A percentile compares a stretch with the other conserved stretches of the same genome.
These are phyloP conservation scores for Malacosoma neustria DNA, from an alignment of 2,888 invertebrate species.

Conservation along the genomic window DNA sequence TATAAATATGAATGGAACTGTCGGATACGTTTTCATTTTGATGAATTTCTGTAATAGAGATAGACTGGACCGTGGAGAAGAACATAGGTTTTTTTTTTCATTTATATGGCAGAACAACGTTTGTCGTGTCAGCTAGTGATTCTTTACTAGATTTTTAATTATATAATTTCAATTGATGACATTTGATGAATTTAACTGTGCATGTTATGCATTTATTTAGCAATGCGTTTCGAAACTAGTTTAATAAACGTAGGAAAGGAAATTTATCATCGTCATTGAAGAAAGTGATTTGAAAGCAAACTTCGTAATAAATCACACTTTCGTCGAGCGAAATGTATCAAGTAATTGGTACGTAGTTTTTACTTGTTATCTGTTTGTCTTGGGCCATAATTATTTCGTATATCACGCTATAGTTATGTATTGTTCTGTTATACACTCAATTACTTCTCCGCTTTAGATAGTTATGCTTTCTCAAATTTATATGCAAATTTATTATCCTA, in stretches of 20 bases:
- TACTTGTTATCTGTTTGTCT: neutral
- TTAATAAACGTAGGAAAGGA: neutral
- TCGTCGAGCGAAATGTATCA: neutral
- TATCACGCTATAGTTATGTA: constrained; percentile 32
- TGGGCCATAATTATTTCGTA: constrained; percentile 1
- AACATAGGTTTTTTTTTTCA: too few species aligned
- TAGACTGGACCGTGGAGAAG: too few species aligned
- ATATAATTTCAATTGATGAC: too few species aligned
- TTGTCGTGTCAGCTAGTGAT: too few species aligned
- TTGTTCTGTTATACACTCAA: constrained; percentile 21
- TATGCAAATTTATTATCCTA: too few species aligned
- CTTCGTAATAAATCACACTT: neutral
- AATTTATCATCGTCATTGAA: neutral
- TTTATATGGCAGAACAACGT: too few species aligned
- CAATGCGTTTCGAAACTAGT: neutral
- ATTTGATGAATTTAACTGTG: too few species aligned
- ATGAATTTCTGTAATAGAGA: too few species aligned
- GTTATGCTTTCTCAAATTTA: constrained; percentile 47
- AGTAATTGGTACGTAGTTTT: neutral
- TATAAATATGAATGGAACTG: too few species aligned
- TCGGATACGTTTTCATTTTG: too few species aligned
- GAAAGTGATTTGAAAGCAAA: neutral
- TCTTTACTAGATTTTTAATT: too few species aligned
- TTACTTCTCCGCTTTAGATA: constrained; percentile 41
- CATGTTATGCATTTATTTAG: too few species aligned